Evolutionary conservation across 2,797 vertebrate species (phyloP).

Genomic region (Diceros bicornis): DNA sequence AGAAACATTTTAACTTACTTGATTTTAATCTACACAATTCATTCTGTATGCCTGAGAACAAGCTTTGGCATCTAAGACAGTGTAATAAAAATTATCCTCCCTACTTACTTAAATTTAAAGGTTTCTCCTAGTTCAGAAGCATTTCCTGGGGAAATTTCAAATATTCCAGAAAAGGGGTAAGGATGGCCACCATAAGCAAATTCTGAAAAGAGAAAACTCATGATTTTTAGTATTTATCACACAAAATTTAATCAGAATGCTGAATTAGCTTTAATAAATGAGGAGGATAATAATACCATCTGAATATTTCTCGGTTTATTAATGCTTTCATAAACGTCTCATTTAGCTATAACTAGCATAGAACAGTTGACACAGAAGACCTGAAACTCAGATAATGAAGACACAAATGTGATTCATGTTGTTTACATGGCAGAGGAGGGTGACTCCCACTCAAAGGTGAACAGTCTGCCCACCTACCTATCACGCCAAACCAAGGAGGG

Average conservation of each 20-base stretch:
- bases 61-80: constrained; percentile 71
- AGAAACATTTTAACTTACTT: constrained; percentile 61
- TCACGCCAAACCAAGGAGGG: not conserved
- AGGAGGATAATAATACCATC: constrained; percentile 26
- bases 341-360: not conserved
- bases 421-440: not conserved
- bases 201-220: constrained; percentile 91
- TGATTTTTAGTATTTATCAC: constrained; percentile 78
- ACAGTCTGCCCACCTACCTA: not conserved
- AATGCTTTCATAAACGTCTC: constrained; percentile 35
- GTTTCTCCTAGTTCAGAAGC: constrained; percentile 98
- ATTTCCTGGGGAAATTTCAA: constrained; percentile 98
- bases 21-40: constrained; percentile 18
- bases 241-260: constrained; percentile 74
- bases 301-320: constrained; percentile 57
- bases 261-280: constrained; percentile 69
- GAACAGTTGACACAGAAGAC: constrained; percentile 8
- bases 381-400: not conserved
- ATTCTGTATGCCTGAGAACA: constrained; percentile 50
- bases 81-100: constrained; percentile 76
- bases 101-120: constrained; percentile 99
- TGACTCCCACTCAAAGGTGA: not conserved
- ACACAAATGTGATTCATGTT: not conserved
- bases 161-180: constrained; percentile 99
- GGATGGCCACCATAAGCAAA: constrained; percentile 99